Percentiles rank a stretch among this genome's conserved stretches.
Evolutionary conservation across 1,140 invertebrate genomes (phyloP).

Genomic region (Leptoteleia sp.): DNA sequence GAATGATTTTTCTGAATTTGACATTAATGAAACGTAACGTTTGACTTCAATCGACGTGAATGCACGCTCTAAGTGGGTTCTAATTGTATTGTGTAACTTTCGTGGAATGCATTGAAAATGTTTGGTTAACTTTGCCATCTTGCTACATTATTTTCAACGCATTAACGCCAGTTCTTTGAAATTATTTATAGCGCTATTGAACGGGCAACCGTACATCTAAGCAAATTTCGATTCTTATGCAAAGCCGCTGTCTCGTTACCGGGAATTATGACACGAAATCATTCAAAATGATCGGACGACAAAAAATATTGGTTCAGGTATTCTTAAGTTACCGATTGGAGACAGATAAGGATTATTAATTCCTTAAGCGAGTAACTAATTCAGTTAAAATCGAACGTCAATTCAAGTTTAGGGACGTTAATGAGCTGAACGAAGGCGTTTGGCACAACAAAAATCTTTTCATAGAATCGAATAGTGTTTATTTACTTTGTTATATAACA

Average conservation of each 20-base stretch:
- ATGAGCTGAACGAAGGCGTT: slow-evolving; percentile 4
- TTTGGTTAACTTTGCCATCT: slow-evolving; percentile 29
- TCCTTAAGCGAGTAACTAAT: slow-evolving; percentile 39
- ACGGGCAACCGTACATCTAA: slow-evolving; percentile 13
- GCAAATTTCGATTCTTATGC: slow-evolving; percentile 45
- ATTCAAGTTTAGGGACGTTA: slow-evolving; percentile 18
- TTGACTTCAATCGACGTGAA: slow-evolving; percentile 33
- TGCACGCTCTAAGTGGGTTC: slow-evolving; percentile 49
- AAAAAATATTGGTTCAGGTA: slow-evolving; percentile 35
- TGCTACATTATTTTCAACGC: slow-evolving; percentile 44
- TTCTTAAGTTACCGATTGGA: slow-evolving; percentile 42
- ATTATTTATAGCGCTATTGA: slow-evolving; percentile 43
- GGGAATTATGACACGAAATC: slow-evolving; percentile 49
- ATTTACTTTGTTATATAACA: no score
- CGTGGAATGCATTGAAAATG: slow-evolving; percentile 48
- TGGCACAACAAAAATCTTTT: slow-evolving; percentile 9
- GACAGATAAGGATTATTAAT: slow-evolving; percentile 49
- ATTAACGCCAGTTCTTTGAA: slow-evolving; percentile 32
- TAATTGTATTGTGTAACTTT: slow-evolving; percentile 57
- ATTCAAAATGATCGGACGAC: slow-evolving; percentile 32
- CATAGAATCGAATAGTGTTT: slow-evolving; percentile 22
- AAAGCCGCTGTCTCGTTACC: slow-evolving; percentile 33
- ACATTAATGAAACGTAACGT: slow-evolving; percentile 38
- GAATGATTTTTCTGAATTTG: slow-evolving; percentile 36
- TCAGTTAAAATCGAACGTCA: slow-evolving; percentile 22